phyloP scores from a whole-genome alignment of 2,888 invertebrate species.

The Drosophila falleni region DNA sequence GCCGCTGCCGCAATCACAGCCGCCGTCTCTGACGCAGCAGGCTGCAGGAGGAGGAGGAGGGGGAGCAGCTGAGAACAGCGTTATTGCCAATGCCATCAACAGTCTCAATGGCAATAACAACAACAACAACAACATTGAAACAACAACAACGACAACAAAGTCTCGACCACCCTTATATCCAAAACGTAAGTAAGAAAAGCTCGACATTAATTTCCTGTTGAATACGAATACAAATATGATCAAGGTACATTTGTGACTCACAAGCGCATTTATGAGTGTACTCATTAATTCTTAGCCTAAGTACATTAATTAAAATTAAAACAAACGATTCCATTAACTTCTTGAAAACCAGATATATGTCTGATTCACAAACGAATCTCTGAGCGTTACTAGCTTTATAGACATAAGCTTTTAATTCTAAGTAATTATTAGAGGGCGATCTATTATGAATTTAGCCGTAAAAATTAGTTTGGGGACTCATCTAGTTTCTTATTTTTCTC shows the following conservation, averaged over 20 bases:
- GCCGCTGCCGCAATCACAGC: conserved; percentile 41
- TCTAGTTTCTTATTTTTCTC: no score
- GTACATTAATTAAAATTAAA: background rate
- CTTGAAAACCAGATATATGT: background rate
- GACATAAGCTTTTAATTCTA: background rate
- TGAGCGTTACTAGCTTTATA: background rate
- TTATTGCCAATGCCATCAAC: conserved; percentile 46
- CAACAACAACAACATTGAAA: conserved; percentile 46
- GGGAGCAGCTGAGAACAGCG: conserved; percentile 25
- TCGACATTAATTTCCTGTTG: background rate
- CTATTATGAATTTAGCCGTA: no score
- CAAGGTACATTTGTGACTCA: background rate
- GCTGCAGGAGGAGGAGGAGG: conserved; percentile 11
- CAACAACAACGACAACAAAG: conserved; percentile 39
- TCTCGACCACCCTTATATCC: conserved; percentile 77
- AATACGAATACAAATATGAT: background rate
- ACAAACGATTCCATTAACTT: background rate
- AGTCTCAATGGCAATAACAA: conserved; percentile 52
- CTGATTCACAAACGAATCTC: background rate
- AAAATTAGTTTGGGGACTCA: no score
- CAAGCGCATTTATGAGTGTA: background rate
- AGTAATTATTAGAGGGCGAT: conserved; percentile 3
- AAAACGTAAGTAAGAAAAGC: conserved; percentile 71
- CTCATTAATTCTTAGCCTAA: background rate
- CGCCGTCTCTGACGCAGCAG: conserved; percentile 19